phyloP scores from a whole-genome alignment of 1,140 invertebrate genomes.

The Drosophila suzukii region DNA sequence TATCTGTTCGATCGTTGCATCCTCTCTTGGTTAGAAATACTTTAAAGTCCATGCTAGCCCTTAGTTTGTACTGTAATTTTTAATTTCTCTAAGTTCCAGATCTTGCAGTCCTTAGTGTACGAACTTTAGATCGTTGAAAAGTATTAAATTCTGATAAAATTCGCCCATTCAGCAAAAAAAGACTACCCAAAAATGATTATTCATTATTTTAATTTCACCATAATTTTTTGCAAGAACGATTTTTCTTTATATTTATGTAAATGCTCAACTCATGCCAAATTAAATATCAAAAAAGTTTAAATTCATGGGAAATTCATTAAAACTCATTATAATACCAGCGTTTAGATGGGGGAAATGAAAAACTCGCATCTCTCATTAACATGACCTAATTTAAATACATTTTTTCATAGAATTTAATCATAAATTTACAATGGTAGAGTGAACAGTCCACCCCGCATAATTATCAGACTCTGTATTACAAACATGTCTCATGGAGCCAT shows the following conservation, averaged over 20 bases:
- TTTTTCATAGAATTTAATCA: background rate
- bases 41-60: conserved; percentile 1
- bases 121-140: background rate
- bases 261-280: background rate
- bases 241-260: background rate
- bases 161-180: background rate
- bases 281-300: background rate
- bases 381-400: background rate
- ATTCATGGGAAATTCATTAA: background rate
- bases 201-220: background rate
- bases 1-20: conserved; percentile 27
- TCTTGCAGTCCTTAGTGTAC: background rate
- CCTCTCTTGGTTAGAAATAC: background rate
- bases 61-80: background rate
- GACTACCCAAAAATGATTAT: background rate
- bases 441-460: background rate
- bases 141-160: background rate
- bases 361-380: background rate
- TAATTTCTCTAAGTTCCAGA: background rate
- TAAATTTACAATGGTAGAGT: background rate
- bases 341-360: background rate
- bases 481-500: conserved; percentile 15
- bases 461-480: conserved; percentile 7
- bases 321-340: background rate
- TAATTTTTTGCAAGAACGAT: background rate